These are phyloP conservation scores for Charadrius vociferus DNA, from an alignment of 2,113 vertebrate genomes.

Conservation along the genomic window DNA sequence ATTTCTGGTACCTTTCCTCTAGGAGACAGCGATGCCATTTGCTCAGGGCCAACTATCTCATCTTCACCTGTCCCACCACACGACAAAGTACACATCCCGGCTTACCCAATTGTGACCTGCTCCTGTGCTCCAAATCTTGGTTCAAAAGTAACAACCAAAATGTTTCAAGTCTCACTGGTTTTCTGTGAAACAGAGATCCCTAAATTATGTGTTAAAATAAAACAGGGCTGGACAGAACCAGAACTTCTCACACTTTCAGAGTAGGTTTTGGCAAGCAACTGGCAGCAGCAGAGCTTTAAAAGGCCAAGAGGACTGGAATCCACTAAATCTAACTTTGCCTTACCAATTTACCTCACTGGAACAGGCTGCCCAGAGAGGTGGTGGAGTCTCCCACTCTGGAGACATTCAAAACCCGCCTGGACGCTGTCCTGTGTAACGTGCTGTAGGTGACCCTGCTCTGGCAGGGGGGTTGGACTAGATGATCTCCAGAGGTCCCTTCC, in stretches of 20 bases:
- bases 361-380: no score
- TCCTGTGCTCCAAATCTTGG: background rate
- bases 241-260: background rate
- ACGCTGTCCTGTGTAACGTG: no score
- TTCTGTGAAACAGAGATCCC: background rate
- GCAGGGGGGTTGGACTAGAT: no score
- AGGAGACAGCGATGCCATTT: background rate
- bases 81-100: rapidly evolving
- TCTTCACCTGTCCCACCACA: background rate
- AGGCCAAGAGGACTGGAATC: background rate
- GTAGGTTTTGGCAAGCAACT: background rate
- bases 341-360: no score
- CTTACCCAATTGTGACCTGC: background rate
- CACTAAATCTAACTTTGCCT: background rate
- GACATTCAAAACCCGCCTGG: no score
- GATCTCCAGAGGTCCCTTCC: no score
- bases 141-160: background rate
- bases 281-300: background rate
- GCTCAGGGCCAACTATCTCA: background rate
- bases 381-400: no score
- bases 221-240: background rate
- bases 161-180: background rate
- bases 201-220: background rate
- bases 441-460: no score
- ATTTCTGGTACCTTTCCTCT: no score